phyloP scores from a whole-genome alignment of 2,888 invertebrate genomes.

The Andrena camellia region DNA sequence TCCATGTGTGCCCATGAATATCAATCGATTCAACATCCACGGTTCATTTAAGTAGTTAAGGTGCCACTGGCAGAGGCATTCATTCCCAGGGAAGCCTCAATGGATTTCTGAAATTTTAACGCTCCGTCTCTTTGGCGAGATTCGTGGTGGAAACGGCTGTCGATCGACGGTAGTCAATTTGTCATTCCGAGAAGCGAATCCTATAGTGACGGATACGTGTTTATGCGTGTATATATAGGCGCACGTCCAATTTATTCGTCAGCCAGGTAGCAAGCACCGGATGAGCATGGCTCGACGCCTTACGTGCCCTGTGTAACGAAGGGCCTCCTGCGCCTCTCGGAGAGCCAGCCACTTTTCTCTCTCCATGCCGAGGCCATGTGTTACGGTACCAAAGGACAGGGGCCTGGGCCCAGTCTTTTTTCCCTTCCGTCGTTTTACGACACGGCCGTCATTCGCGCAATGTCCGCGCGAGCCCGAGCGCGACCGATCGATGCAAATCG shows the following conservation, averaged over 20 bases:
- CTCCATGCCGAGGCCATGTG: constrained; percentile 50
- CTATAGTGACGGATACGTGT: constrained; percentile 28
- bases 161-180: constrained; percentile 55
- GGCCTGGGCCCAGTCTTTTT: constrained; percentile 17
- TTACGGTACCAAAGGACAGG: constrained; percentile 61
- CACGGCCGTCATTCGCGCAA: constrained; percentile 1
- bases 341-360: constrained; percentile 22
- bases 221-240: constrained; percentile 41
- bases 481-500: not conserved
- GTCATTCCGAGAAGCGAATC: constrained; percentile 62
- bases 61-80: too few species aligned
- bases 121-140: not conserved
- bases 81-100: too few species aligned
- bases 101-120: too few species aligned
- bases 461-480: not conserved
- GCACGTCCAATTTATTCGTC: constrained; percentile 78
- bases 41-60: too few species aligned
- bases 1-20: too few species aligned
- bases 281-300: constrained; percentile 76
- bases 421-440: constrained; percentile 6
- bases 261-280: constrained; percentile 78
- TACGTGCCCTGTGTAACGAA: constrained; percentile 73
- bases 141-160: constrained; percentile 7
- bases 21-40: too few species aligned
- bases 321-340: constrained; percentile 26